Conservation (phyloP, 2,888 invertebrate species). For the Micoletzkya japonica region DNA sequence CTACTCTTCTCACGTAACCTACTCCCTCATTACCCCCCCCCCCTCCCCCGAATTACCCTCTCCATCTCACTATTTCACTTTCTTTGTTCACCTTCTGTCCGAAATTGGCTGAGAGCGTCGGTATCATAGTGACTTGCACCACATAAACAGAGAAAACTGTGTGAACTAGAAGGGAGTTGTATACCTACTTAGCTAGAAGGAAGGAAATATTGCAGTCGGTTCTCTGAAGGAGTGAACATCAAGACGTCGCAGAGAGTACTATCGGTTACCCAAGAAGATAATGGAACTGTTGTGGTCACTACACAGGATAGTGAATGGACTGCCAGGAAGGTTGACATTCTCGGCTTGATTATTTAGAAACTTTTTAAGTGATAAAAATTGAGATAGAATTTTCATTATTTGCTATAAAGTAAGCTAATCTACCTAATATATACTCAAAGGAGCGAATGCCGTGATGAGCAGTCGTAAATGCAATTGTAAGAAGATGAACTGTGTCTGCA, state of each 20-base stretch:
- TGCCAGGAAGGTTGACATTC: not conserved
- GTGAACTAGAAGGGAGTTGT: not conserved
- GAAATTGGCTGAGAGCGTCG: no score
- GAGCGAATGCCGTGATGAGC: not conserved
- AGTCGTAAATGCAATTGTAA: no score
- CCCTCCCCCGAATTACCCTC: not conserved
- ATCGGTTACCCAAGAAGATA: slow-evolving; percentile 1
- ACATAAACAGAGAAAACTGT: not conserved
- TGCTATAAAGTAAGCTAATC: not conserved
- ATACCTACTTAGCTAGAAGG: not conserved
- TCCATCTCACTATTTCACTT: not conserved
- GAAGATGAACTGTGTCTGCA: no score
- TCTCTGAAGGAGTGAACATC: not conserved
- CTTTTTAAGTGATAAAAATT: no score
- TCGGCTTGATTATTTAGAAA: not conserved
- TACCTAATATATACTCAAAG: not conserved
- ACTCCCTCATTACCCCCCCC: no score
- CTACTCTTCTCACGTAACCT: not conserved
- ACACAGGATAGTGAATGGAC: slow-evolving; percentile 1
- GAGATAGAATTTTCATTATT: not conserved
- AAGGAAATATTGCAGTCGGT: slow-evolving; percentile 3
- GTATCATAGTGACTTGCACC: not conserved
- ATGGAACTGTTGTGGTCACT: slow-evolving; percentile 5
- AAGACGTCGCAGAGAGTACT: slow-evolving; percentile 1
- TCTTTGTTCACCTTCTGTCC: no score